Evolutionary conservation across 2,888 invertebrate genomes (phyloP).

Genomic region (Pterostichus madidus): DNA sequence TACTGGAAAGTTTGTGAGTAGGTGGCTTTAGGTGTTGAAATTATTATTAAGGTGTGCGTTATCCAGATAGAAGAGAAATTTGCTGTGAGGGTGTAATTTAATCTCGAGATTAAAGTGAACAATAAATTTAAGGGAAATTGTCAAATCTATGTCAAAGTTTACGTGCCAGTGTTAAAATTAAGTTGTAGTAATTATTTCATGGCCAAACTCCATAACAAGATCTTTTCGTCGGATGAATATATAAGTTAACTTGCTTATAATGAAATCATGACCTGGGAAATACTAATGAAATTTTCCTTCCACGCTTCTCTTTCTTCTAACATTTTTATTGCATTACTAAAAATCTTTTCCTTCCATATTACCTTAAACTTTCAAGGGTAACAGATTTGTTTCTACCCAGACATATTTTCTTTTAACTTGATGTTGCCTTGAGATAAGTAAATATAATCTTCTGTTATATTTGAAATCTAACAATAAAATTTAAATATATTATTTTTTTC

Average conservation of each 20-base stretch:
- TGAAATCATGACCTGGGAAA: constrained; percentile 28
- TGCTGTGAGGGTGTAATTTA: constrained; percentile 55
- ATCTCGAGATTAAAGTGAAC: constrained; percentile 54
- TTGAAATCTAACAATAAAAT: too few species aligned
- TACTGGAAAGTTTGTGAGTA: constrained; percentile 24
- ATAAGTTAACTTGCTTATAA: constrained; percentile 39
- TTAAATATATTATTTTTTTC: too few species aligned
- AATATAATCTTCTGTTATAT: too few species aligned
- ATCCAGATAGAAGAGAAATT: constrained; percentile 55
- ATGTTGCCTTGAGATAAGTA: neutral
- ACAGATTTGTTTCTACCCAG: neutral
- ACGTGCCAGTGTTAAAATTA: constrained; percentile 51
- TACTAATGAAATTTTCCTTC: constrained; percentile 41
- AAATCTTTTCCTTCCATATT: constrained; percentile 17
- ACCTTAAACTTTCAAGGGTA: constrained; percentile 21
- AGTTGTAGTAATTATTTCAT: constrained; percentile 51
- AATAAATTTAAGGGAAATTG: constrained; percentile 50
- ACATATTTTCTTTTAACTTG: neutral
- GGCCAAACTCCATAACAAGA: constrained; percentile 46
- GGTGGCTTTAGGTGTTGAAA: constrained; percentile 48
- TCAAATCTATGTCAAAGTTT: constrained; percentile 53
- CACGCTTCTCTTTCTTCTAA: constrained; percentile 18
- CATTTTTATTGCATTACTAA: constrained; percentile 43
- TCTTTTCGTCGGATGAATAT: constrained; percentile 43
- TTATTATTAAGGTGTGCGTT: constrained; percentile 45